Evolutionary conservation across 2,888 invertebrate genomes (phyloP), one percentile per base, ranked within the genome.

Genomic region (Heliconius hortense): DNA sequence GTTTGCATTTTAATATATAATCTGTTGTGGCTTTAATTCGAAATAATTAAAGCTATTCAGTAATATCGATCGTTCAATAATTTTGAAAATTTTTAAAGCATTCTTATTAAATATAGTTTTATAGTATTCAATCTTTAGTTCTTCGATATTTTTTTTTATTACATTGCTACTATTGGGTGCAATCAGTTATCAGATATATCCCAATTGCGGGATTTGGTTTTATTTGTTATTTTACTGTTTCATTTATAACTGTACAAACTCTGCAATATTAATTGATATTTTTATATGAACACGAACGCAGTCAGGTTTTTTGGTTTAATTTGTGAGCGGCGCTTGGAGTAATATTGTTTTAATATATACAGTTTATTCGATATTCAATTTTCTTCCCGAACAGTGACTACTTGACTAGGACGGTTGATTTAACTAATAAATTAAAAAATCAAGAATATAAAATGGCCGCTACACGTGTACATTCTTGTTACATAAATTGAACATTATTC

Each of bases 381-480:
- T 13, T 64, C 13, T 35, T 18, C 26, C 4, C 26, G 1, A 28
- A 28, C 18, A 28, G 60, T 60, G 18, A 15, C 26, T 7, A 60
- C 26, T 15, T 62, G 4, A 21, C 24, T 15, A 24, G 15, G n/a
- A 24, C 39, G 15, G 7, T 39, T 10, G n/a, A 35, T 66, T 24
- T 39, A 39, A 66, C 13, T 11, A 39, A 66, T 66, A 66, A 24
- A 39, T 66, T 15, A 39, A 66, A 66, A 35, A 64, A 64, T 39
- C 35, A 64, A 64, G 63, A 63, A 63, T 35, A n/a, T 63, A 64
- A 35, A 13, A n/a, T 1, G 13, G 35, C n/a, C n/a, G 64, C 24
- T 39, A 24, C 24, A 66, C 66, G 39, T 66, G 39, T 66, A 68
- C 21, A 68, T 68, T 53, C 53, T 68, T 68, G 68, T 68, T n/a